Evolutionary conservation across 2,113 vertebrate species (phyloP).

Genomic region (Arvicanthis niloticus): DNA sequence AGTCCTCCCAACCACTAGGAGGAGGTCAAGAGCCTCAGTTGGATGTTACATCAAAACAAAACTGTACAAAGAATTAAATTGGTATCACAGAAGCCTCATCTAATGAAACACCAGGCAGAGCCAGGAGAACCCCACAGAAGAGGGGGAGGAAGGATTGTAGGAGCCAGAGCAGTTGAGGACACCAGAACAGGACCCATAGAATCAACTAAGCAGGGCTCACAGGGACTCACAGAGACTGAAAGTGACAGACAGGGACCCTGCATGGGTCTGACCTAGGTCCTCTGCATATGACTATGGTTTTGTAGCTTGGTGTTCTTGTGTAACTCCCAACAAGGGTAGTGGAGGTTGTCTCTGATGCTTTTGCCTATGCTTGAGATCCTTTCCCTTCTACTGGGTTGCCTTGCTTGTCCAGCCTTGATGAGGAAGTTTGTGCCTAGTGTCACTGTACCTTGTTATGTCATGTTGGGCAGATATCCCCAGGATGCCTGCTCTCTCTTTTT

Average conservation of each 20-base stretch:
- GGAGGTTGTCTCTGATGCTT: neutral
- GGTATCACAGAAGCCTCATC: neutral
- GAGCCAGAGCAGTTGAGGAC: neutral
- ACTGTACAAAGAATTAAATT: neutral
- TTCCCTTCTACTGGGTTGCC: neutral
- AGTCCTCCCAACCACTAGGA: constrained; percentile 41
- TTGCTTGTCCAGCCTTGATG: neutral
- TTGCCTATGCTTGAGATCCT: neutral
- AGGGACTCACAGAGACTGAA: neutral
- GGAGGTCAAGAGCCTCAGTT: neutral
- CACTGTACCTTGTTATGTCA: neutral
- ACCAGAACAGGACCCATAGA: neutral
- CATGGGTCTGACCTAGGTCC: neutral
- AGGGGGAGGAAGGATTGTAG: neutral
- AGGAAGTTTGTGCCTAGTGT: neutral
- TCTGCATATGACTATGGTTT: neutral
- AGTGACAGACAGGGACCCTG: neutral
- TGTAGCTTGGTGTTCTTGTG: neutral
- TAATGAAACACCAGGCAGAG: neutral
- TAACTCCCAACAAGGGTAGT: neutral
- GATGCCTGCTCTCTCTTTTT: neutral
- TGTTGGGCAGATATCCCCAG: neutral
- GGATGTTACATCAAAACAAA: neutral
- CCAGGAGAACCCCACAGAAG: neutral
- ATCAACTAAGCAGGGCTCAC: neutral